Percentiles rank a stretch among this genome's conserved stretches.
These are phyloP conservation scores for Oscarella lobularis DNA, from an alignment of 37 sponge, comb jelly and placozoan species.

Conservation along the genomic window DNA sequence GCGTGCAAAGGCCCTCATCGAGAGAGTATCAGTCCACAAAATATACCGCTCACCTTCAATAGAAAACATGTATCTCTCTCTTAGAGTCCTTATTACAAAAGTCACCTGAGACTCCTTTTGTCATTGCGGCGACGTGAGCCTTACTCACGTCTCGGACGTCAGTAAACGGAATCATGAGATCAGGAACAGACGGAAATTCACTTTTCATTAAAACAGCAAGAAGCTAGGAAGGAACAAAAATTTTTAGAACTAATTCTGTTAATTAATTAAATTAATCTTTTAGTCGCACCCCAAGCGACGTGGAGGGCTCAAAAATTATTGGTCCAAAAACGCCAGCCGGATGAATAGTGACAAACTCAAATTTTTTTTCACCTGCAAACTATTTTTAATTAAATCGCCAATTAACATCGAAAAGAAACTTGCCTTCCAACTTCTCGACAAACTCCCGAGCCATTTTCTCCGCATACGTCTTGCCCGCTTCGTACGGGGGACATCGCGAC, in stretches of 20 bases:
- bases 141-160: constrained; percentile 85
- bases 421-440: too few relatives aligned
- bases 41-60: constrained; percentile 36
- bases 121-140: constrained; percentile 72
- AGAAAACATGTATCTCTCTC: too few relatives aligned
- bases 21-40: constrained; percentile 7
- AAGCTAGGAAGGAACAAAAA: too few relatives aligned
- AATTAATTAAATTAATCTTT: constrained; percentile 19
- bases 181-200: neutral
- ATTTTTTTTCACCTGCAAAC: too few relatives aligned
- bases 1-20: constrained; percentile 32
- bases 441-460: constrained; percentile 82
- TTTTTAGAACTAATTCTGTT: too few relatives aligned
- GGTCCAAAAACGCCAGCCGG: too few relatives aligned
- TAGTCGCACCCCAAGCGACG: constrained; percentile 45
- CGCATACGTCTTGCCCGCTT: constrained; percentile 64
- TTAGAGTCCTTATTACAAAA: too few relatives aligned
- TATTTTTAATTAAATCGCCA: too few relatives aligned
- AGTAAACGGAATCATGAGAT: neutral
- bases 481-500: constrained; percentile 33
- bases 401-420: too few relatives aligned
- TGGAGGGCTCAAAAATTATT: constrained; percentile 40
- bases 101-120: constrained; percentile 43
- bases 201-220: too few relatives aligned
- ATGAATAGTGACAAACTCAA: too few relatives aligned